A percentile compares a stretch with the other conserved stretches of the same genome.
Evolutionary conservation across 2,888 invertebrate genomes (phyloP).

Genomic region (Diarsia rubi): DNA sequence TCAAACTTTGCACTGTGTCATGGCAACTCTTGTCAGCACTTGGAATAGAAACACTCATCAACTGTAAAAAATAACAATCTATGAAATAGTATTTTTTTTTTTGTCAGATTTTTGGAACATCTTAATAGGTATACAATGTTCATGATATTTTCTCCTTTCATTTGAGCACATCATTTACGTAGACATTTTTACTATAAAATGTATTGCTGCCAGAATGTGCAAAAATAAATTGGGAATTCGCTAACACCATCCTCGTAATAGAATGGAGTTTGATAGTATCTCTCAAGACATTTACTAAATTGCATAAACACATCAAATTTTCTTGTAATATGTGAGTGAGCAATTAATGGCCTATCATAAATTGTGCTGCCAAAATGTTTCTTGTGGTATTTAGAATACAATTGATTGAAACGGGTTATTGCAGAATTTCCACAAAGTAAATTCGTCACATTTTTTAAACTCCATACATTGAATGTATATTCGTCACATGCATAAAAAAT

Average conservation of each 20-base stretch:
- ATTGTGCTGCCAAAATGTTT: not conserved
- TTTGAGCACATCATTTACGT: conserved; percentile 75
- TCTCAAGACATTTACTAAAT: conserved; percentile 78
- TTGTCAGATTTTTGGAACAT: not conserved
- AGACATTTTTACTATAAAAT: conserved; percentile 76
- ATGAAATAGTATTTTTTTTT: not conserved
- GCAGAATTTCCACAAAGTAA: too few species aligned
- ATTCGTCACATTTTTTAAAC: too few species aligned
- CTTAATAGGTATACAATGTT: not conserved
- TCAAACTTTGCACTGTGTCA: conserved; percentile 13
- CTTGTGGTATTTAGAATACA: not conserved
- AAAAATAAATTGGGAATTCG: conserved; percentile 85
- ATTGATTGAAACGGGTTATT: too few species aligned
- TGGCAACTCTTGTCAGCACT: not conserved
- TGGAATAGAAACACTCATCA: not conserved
- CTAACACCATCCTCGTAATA: conserved; percentile 85
- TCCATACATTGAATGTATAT: too few species aligned
- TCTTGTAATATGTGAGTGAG: not conserved
- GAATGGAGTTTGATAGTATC: conserved; percentile 89
- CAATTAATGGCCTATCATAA: not conserved
- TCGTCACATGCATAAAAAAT: too few species aligned
- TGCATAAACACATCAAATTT: not conserved
- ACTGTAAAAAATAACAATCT: not conserved
- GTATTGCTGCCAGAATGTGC: conserved; percentile 87
- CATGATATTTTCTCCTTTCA: not conserved